Base-by-base conservation (phyloP, 2,797 vertebrate genomes). In the Yasuhikotakia modesta region DNA sequence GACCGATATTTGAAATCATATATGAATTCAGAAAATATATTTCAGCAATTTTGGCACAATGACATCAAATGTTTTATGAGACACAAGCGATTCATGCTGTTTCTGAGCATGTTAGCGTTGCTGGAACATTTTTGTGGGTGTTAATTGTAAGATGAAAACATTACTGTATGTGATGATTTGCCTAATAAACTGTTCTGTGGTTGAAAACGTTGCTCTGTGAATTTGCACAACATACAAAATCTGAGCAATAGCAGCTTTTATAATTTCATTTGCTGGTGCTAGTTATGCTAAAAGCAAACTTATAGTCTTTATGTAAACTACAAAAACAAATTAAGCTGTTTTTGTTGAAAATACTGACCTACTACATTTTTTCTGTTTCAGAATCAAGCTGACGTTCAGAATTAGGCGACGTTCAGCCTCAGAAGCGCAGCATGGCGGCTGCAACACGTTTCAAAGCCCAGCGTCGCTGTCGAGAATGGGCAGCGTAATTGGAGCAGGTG, bases 401-500 rank as follows among this genome's bases (percentile, higher is more conserved):
- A 35, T 35, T 63, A 35, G 60, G 16, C 32, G 11, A 63, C 4
- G 35, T 63, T 39, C 60, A 35, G 60, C 17, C 32, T 24, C 30
- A 63, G 17, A 63, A 35, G 17, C 60, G 2, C 60, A 35, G 4
- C 22, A 53, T 52, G 48, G 60, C 50, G 30, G 24, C 72, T 11
- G 13, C 19, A 30, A 39, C 3, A 57, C 35, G 22, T 50, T 63
- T 70, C 45, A 60, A 30, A 63, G 55, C 43, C 66, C 52, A 19
- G 75, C 69, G 55, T 61, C 24, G 52, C 27, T 39, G 55, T 45
- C 35, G 67, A 69, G 24, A 82, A 45, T 52, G 21, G 67, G 13
- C 68, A 39, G 79, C 73, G 78, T 79, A 85, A 85, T 81, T 84
- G 85, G 68, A 78, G 80, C 77, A 69, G 77, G 76, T 75, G 64